Evolutionary conservation across 2,888 invertebrate genomes (phyloP).

Genomic region (Frankliniella intonsa): DNA sequence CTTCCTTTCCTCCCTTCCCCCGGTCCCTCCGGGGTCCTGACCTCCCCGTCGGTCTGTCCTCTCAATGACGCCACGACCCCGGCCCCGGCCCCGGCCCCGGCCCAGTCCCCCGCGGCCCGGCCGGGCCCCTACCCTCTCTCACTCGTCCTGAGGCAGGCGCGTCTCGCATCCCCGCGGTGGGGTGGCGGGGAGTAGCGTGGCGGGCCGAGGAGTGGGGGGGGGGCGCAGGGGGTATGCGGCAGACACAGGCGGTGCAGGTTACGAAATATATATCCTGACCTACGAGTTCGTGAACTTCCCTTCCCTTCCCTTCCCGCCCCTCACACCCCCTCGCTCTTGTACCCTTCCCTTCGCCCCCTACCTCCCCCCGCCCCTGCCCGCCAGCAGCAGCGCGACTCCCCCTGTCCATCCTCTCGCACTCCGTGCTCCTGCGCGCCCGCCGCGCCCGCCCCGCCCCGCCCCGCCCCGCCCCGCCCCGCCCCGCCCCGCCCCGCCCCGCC

Average conservation of each 20-base stretch:
- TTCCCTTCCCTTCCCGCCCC: background rate
- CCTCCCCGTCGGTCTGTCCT: background rate
- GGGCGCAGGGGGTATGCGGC: too few relatives aligned
- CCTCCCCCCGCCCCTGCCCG: background rate
- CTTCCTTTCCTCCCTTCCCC: too few relatives aligned
- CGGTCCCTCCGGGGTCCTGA: background rate
- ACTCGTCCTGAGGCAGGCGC: background rate
- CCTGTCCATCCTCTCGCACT: too few relatives aligned
- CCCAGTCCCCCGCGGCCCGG: background rate
- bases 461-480: too few relatives aligned
- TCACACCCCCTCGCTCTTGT: background rate
- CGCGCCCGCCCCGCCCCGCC: too few relatives aligned
- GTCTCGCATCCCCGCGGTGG: background rate
- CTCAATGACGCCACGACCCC: background rate
- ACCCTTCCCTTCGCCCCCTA: background rate
- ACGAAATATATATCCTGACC: slow-evolving; percentile 17
- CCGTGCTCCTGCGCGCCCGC: too few relatives aligned
- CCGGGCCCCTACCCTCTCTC: background rate
- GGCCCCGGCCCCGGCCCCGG: background rate
- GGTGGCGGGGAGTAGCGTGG: background rate
- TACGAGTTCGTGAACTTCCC: slow-evolving; percentile 20
- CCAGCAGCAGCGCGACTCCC: background rate
- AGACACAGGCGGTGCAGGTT: background rate
- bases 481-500: too few relatives aligned
- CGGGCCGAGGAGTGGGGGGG: background rate